Conservation (phyloP, 2,888 invertebrate genomes). For the Reticulitermes lucifugus region DNA sequence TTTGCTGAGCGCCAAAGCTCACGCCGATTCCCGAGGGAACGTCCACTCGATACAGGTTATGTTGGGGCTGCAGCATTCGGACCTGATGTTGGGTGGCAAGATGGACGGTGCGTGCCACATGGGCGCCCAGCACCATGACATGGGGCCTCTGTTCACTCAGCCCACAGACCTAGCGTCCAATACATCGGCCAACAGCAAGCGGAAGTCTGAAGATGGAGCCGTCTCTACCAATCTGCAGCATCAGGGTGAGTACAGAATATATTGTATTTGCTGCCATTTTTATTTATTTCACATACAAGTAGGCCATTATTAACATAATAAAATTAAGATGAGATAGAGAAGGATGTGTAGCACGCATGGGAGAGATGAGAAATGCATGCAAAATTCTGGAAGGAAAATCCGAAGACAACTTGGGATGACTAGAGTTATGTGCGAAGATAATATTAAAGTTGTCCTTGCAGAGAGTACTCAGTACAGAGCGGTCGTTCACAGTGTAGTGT, state of each 20-base stretch:
- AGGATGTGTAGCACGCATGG: no score
- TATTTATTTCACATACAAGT: no score
- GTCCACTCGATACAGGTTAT: slow-evolving; percentile 59
- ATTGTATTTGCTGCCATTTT: no score
- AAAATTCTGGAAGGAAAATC: no score
- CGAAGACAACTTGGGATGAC: no score
- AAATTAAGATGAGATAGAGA: no score
- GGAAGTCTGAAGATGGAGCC: slow-evolving; percentile 58
- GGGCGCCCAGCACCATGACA: slow-evolving; percentile 51
- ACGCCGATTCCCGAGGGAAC: slow-evolving; percentile 55
- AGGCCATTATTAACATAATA: no score
- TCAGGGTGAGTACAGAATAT: slow-evolving; percentile 8
- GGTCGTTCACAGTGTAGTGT: no score
- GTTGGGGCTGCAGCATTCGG: slow-evolving; percentile 61
- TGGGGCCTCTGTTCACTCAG: slow-evolving; percentile 45
- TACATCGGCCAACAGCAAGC: slow-evolving; percentile 56
- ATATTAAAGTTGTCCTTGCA: no score
- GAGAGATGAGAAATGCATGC: no score
- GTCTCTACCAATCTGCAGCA: slow-evolving; percentile 24
- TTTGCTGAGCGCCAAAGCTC: slow-evolving; percentile 53
- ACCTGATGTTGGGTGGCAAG: slow-evolving; percentile 59
- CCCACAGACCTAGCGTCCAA: slow-evolving; percentile 1
- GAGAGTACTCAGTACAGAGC: no score
- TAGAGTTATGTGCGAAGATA: no score
- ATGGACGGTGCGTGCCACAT: slow-evolving; percentile 56